These are phyloP conservation scores for Leptobrachium leishanense DNA, from an alignment of 2,113 vertebrate genomes.

Conservation along the genomic window DNA sequence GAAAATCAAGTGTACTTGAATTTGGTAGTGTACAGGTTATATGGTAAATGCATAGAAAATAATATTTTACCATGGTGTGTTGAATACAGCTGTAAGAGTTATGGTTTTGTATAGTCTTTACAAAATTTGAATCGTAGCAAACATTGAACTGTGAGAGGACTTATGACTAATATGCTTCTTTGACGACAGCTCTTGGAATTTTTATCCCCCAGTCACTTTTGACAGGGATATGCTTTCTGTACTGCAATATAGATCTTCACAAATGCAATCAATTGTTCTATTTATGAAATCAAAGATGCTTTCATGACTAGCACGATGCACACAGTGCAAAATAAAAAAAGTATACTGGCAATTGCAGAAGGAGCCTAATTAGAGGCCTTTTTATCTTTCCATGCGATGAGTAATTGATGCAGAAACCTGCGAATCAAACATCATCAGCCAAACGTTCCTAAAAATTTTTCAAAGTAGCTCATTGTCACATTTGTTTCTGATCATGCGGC, in stretches of 20 bases:
- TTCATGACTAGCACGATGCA: conserved; percentile 42
- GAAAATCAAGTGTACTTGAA: no score
- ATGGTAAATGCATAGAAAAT: no score
- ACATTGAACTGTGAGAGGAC: no score
- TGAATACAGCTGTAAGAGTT: no score
- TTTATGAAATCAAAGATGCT: conserved; percentile 56
- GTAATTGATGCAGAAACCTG: conserved; percentile 61
- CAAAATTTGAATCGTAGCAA: no score
- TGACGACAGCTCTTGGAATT: no score
- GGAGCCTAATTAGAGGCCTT: conserved; percentile 63
- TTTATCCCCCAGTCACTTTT: no score
- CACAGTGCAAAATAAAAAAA: conserved; percentile 52
- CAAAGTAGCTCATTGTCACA: conserved; percentile 56
- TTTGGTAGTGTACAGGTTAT: no score
- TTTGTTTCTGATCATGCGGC: conserved; percentile 60
- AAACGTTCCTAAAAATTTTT: conserved; percentile 58
- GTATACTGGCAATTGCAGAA: conserved; percentile 57
- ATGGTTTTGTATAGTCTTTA: no score
- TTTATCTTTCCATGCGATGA: conserved; percentile 60
- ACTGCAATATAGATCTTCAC: neutral
- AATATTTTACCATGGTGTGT: no score
- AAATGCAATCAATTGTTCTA: conserved; percentile 16
- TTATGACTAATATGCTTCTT: no score
- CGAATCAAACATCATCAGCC: conserved; percentile 53
- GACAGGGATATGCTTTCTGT: no score